Evolutionary conservation across 2,113 vertebrate genomes (phyloP).

Genomic region (Mirounga angustirostris): DNA sequence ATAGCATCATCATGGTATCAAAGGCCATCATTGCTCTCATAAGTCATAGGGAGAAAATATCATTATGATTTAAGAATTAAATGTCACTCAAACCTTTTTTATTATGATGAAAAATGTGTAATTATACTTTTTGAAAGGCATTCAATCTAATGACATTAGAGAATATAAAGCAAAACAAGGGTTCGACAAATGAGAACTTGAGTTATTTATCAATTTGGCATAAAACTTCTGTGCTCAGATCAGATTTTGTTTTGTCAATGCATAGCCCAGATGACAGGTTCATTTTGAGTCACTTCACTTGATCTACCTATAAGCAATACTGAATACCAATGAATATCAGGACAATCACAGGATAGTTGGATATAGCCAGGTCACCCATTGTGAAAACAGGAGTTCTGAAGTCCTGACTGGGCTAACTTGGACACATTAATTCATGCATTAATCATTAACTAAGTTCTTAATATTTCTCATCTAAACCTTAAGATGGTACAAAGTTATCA

Average conservation of each 20-base stretch:
- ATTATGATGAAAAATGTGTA: conserved; percentile 70
- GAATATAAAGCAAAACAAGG: conserved; percentile 51
- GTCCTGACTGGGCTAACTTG: background rate
- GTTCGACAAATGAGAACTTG: conserved; percentile 41
- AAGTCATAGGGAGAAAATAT: conserved; percentile 84
- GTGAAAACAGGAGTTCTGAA: conserved; percentile 27
- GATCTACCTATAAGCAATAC: background rate
- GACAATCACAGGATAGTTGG: background rate
- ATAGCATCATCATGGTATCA: conserved; percentile 81
- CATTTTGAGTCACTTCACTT: conserved; percentile 19
- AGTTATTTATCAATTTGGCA: conserved; percentile 64
- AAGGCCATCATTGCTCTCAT: conserved; percentile 83
- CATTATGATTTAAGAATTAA: conserved; percentile 76
- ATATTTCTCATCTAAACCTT: background rate
- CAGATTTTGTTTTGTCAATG: conserved; percentile 14
- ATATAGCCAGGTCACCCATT: background rate
- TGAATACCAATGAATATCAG: background rate
- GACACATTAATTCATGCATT: background rate
- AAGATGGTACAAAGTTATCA: background rate
- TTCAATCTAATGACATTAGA: conserved; percentile 60
- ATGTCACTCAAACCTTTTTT: conserved; percentile 78
- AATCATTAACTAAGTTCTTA: background rate
- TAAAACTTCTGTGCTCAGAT: conserved; percentile 50
- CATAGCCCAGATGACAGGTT: background rate
- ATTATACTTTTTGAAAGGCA: conserved; percentile 69